Evolutionary conservation across 2,113 vertebrate genomes (phyloP), one percentile per base, ranked within the genome.

Genomic region (Oophaga pumilio): DNA sequence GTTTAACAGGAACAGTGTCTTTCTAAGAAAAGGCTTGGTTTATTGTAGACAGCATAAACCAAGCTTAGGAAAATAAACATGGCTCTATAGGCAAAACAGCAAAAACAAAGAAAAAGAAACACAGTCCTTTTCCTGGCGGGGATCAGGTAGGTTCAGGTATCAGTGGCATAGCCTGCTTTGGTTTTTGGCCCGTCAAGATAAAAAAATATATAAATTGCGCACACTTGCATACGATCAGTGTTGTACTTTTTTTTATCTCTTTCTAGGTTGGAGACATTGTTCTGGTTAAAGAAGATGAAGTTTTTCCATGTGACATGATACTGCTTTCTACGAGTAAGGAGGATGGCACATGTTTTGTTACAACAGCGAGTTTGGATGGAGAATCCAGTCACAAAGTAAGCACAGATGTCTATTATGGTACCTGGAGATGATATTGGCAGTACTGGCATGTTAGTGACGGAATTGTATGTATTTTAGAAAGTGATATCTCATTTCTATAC

Each of bases 331-430:
- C 97, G 49, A 99, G 96, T 88, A 94, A 97, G 85, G 95, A 92
- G 13, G 97, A 99, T 3, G 98, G 98, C 18, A 98, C 97, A 0
- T 99, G 98, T 92, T 98, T 95, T 17, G 97, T 99, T 82, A 99
- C 98, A 0, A 99, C 98, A 2, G 96, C 98, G 91, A 97, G 98
- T 90, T 92, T 99, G 91, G 98, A 99, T 8, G 98, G 98, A 78
- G 98, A 99, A 91, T 99, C 97, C 18, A 99, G 97, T 93, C 97
- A 98, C 88, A 99, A 99, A 93, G 98, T 96, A 93, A 82, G 91
- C 77, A 33, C 17, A 43, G 26, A 33, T 57, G 76, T 64, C 33
- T n/a, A 2, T 28, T 59, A 24, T 14, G 11, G 4, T 53, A 49
- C 69, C 2, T 4, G 57, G 22, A 24, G 50, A 24, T 77, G 22